Percentiles rank a stretch among this genome's conserved stretches.
Evolutionary conservation across 2,797 vertebrate genomes (phyloP).

Genomic region (Salmo trutta): DNA sequence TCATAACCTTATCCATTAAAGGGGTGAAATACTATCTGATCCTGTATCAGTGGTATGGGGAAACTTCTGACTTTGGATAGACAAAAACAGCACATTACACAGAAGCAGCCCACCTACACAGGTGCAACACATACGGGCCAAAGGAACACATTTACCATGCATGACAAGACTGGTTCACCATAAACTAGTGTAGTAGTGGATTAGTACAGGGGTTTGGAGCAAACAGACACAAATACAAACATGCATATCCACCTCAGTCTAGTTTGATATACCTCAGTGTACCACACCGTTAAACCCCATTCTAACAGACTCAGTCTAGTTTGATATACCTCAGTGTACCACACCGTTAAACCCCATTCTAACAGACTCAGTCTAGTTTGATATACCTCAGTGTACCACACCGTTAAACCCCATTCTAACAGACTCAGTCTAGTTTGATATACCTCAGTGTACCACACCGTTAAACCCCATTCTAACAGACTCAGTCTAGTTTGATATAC

Average conservation of each 20-base stretch:
- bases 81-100: constrained; percentile 39
- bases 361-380: background rate
- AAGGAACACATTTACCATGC: constrained; percentile 45
- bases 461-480: background rate
- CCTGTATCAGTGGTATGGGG: background rate
- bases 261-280: constrained; percentile 3
- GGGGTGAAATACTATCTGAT: background rate
- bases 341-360: background rate
- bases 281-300: background rate
- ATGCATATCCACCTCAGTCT: background rate
- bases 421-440: constrained; percentile 9
- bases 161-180: constrained; percentile 20
- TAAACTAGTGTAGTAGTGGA: background rate
- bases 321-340: background rate
- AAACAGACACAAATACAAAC: constrained; percentile 22
- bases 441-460: background rate
- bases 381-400: too few species aligned
- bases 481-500: background rate
- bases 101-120: constrained; percentile 16
- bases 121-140: constrained; percentile 4
- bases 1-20: background rate
- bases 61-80: background rate
- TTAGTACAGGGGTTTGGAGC: constrained; percentile 31
- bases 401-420: background rate
- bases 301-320: background rate